Conservation (phyloP, 1,140 invertebrate genomes). For the Drosophila orena region DNA sequence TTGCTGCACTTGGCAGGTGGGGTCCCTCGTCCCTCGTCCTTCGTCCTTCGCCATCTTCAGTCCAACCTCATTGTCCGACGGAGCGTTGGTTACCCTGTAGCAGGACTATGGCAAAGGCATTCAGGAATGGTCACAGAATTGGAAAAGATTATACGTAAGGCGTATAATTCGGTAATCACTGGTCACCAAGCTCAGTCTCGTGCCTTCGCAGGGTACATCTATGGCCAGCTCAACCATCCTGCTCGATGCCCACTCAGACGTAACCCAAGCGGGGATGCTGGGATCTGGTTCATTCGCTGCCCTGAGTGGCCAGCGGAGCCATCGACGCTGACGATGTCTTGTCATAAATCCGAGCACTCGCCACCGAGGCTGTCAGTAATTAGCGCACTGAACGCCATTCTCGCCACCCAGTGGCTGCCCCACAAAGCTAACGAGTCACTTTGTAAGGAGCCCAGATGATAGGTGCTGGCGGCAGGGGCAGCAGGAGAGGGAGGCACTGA, state of each 20-base stretch:
- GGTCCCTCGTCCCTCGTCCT: background rate
- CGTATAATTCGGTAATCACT: no score
- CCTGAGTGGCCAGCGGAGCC: slow-evolving; percentile 36
- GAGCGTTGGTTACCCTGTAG: slow-evolving; percentile 4
- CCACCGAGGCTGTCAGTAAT: slow-evolving; percentile 68
- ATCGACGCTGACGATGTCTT: slow-evolving; percentile 59
- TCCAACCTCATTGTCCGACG: slow-evolving; percentile 10
- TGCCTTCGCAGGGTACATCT: slow-evolving; percentile 10
- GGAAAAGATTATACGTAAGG: no score
- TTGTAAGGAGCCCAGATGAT: slow-evolving; percentile 65
- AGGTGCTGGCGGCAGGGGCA: background rate
- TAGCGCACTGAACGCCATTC: slow-evolving; percentile 67
- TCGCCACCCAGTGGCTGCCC: slow-evolving; percentile 19
- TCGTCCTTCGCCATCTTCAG: background rate
- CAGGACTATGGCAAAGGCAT: background rate
- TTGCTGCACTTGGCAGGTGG: slow-evolving; percentile 65
- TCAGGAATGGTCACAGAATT: no score
- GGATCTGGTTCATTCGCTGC: slow-evolving; percentile 8
- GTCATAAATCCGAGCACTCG: slow-evolving; percentile 73
- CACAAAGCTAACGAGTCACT: slow-evolving; percentile 76
- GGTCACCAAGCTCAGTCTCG: no score
- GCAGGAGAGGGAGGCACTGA: background rate
- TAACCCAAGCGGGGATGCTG: slow-evolving; percentile 20
- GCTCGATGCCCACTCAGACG: slow-evolving; percentile 29
- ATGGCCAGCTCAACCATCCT: background rate